Base-by-base conservation (phyloP, 2,888 invertebrate genomes). In the Kryphioiulus occultus region DNA sequence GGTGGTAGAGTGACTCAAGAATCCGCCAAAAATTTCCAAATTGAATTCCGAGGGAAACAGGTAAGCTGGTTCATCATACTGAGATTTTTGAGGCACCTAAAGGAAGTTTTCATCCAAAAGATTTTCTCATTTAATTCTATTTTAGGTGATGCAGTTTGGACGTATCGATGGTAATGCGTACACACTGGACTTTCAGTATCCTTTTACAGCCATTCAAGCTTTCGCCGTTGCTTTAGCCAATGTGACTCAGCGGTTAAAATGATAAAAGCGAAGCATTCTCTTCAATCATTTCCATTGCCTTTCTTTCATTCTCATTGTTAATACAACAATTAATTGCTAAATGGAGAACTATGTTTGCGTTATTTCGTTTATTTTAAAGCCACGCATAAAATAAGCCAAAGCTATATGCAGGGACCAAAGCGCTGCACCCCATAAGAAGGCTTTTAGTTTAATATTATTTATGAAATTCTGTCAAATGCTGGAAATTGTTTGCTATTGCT, bases 1-100 rank as follows among this genome's bases (percentile, higher is more conserved):
- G 99, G 99, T 5, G 99, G 99, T 17, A 94, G 99, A 90, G 99
- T 99, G 88, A 99, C 99, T 4, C 99, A 99, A 92, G 99, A 99
- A 92, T 99, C 98, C 83, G 99, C 99, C 22, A 99, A 99, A 93
- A 99, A 99, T 93, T 99, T 99, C 92, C 99, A 99, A 93, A 99
- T 99, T 88, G 99, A 99, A 92, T 98, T 97, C 92, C 95, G 96
- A 90, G 98, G 97, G 89, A 97, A 97, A 93, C 98, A 99, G 95
- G 98, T 98, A 90, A 91, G 91, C 12, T n/a, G 39, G 22, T 19
- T 15, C 47, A 26, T 26, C 0, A 3, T n/a, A 44, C n/a, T 2
- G n/a, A 35, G 44, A 35, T 12, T 15, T 47, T 0, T 32, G 44
- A 32, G 5, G 39, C 39, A 39, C 9, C 5, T 9, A 39, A 9